Evolutionary conservation across 2,797 vertebrate species (phyloP), one percentile per base, ranked within the genome.

Genomic region (Poliocrania exsul): DNA sequence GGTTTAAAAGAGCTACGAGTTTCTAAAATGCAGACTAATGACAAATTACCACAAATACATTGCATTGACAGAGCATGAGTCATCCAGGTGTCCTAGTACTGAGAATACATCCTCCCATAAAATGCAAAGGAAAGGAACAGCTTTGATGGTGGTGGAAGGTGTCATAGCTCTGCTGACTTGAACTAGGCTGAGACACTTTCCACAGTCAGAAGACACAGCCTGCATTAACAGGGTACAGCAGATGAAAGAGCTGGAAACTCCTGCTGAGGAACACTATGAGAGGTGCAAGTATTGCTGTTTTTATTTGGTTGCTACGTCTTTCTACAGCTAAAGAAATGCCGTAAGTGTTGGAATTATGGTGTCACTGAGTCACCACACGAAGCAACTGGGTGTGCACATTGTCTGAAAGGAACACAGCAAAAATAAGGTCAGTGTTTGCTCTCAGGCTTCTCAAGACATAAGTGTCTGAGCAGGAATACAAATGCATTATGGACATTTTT

Each of bases 401-500:
- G 56, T 42, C 56, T 71, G 33, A 42, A 1, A 65, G 53, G 49
- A 80, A 29, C 19, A 44, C 64, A 65, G 60, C 16, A 71, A 64
- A 94, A 81, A 50, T 7, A 61, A 93, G 69, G 46, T 29, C 53
- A 61, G 0, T 6, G 14, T 66, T 70, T 58, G 57, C 38, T 78
- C 65, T 54, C 0, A 2, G 64, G 44, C 86, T 90, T 54, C 78
- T 51, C 15, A 64, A 60, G 51, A 62, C 42, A 16, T 4, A 73
- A 85, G 16, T 16, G 9, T 19, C 40, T 81, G 50, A 88, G 40
- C 20, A 83, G 38, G 33, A 96, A 81, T 20, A 80, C 17, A 51
- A 8, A 40, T 0, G 0, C 23, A n/a, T 28, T 38, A 65, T 1
- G 42, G 17, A 40, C 25, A 42, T 25, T 3, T 79, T 75, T 38